These are phyloP conservation scores for Aurelia coerulea DNA, from an alignment of 30 jellyfish, hydroid and myxozoan genomes.

Conservation along the genomic window DNA sequence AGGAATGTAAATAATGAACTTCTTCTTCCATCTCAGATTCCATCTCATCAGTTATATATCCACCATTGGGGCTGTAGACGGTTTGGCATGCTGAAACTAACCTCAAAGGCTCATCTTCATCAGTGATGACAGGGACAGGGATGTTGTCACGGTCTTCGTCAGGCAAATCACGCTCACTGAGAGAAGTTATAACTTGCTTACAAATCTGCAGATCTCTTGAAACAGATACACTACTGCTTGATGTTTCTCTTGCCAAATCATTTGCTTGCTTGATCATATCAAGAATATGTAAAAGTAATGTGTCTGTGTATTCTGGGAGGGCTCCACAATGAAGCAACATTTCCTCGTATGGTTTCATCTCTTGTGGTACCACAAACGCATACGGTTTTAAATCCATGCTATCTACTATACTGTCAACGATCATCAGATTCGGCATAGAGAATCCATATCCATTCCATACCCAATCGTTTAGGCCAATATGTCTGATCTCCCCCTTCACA, in stretches of 20 bases:
- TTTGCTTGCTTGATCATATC: background rate
- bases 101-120: background rate
- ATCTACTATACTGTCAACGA: background rate
- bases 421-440: constrained; percentile 9
- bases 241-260: background rate
- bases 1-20: constrained; percentile 35
- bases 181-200: background rate
- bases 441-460: constrained; percentile 52
- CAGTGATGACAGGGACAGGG: constrained; percentile 39
- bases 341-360: background rate
- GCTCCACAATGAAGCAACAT: constrained; percentile 10
- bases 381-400: constrained; percentile 33
- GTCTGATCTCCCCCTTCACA: too few species aligned
- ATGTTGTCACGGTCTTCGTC: background rate
- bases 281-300: background rate
- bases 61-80: constrained; percentile 20
- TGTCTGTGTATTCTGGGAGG: background rate
- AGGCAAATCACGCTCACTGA: constrained; percentile 9
- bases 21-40: constrained; percentile 9
- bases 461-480: constrained; percentile 1
- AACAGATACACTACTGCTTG: background rate
- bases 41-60: background rate
- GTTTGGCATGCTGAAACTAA: constrained; percentile 4
- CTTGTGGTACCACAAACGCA: constrained; percentile 20
- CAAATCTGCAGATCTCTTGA: constrained; percentile 8